phyloP scores from a whole-genome alignment of 2,888 invertebrate species.

The Stegana nigrithorax region DNA sequence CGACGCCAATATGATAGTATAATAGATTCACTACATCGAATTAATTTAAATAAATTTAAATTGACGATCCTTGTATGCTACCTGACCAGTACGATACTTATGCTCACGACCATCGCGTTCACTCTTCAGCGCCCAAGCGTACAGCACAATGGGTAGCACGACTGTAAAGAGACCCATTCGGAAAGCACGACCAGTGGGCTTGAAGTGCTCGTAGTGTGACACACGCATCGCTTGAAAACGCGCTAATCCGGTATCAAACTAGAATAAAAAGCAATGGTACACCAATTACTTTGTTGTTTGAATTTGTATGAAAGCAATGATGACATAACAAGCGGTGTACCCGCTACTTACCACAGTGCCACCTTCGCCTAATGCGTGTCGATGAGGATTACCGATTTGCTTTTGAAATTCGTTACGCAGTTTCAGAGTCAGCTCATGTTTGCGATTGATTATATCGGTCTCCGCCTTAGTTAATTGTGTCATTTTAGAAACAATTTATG shows the following conservation, averaged over 20 bases:
- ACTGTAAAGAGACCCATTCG: conserved; percentile 70
- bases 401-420: conserved; percentile 78
- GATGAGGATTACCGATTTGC: conserved; percentile 78
- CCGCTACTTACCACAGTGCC: conserved; percentile 77
- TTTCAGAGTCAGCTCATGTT: conserved; percentile 62
- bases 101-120: conserved; percentile 72
- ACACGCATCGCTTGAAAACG: conserved; percentile 80
- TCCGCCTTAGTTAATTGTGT: conserved; percentile 52
- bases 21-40: too few relatives aligned
- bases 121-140: conserved; percentile 71
- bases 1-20: too few relatives aligned
- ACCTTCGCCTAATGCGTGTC: conserved; percentile 75
- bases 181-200: conserved; percentile 73
- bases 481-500: conserved; percentile 23
- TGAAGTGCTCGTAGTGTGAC: conserved; percentile 75
- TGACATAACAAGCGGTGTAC: conserved; percentile 61
- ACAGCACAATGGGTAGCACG: conserved; percentile 72
- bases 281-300: conserved; percentile 8
- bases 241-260: conserved; percentile 86
- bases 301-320: conserved; percentile 35
- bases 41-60: conserved; percentile 75
- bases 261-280: conserved; percentile 61
- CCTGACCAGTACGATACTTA: conserved; percentile 76
- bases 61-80: conserved; percentile 79
- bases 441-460: conserved; percentile 53